Base-by-base conservation (phyloP, 2,888 invertebrate genomes). In the Encarsia formosa region DNA sequence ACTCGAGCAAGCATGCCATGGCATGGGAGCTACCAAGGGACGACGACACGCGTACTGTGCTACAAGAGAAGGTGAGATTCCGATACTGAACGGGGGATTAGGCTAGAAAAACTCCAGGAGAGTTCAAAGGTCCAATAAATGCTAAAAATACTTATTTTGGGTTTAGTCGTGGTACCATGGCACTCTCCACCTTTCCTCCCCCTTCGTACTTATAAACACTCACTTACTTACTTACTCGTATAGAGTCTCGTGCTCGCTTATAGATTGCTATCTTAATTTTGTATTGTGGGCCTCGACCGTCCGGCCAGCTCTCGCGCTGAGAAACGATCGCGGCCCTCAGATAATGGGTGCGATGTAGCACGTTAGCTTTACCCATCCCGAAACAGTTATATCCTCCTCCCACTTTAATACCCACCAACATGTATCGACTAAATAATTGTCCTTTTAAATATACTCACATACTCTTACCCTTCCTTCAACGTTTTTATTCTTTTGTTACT, bases 181-280 rank as follows among this genome's bases (percentile, higher is more conserved):
- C 6, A 5, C 6, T 34, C 34, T 18, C 15, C 15, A 31, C 32
- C n/a, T 13, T 15, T n/a, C 34, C 23, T 20, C 2, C 35, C 32
- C 38, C 29, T 24, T 24, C 39, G 32, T 35, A 40, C 34, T 41
- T 9, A 2, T 15, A 2, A 24, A 6, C 31, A 23, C 32, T 18
- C 40, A 37, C 31, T 29, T 6, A 5, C 9, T 13, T 15, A 5
- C 9, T 1, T 19, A 6, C 18, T n/a, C 37, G 37, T 8, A n/a
- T 5, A 6, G n/a, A n/a, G n/a, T 19, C 19, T 16, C 37, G 4
- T n/a, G 8, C 46, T 34, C 26, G 32, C 23, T 50, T 54, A 54
- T 48, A 54, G 53, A 54, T 54, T 44, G 37, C 48, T 56, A 54
- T 56, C 56, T 54, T 51, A 56, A 54, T 56, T 56, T 54, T 54